These are phyloP conservation scores for Achlya flavicornis DNA, from an alignment of 2,888 invertebrate genomes.

Conservation along the genomic window DNA sequence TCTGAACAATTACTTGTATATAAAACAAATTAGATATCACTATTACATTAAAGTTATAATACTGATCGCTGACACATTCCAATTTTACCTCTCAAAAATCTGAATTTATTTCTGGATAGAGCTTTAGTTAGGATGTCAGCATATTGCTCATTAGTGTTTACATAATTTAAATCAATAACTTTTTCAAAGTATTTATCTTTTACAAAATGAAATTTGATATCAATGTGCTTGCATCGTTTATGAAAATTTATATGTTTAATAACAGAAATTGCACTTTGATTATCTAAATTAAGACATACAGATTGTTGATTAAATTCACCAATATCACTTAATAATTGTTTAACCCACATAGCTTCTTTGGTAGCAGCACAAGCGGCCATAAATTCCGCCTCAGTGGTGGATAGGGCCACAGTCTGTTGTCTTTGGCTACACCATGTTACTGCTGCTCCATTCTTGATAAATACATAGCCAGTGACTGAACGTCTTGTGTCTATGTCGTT, in stretches of 20 bases:
- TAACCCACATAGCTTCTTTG: slow-evolving; percentile 21
- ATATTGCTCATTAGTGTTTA: not conserved
- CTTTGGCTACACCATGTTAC: not conserved
- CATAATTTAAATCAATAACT: not conserved
- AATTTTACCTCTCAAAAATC: not conserved
- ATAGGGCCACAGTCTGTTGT: slow-evolving; percentile 19
- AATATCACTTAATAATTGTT: slow-evolving; percentile 17
- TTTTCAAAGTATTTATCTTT: not conserved
- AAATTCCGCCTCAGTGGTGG: slow-evolving; percentile 22
- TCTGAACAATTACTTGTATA: no score
- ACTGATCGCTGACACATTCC: not conserved
- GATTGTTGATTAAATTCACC: slow-evolving; percentile 13
- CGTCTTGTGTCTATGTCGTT: slow-evolving; percentile 10
- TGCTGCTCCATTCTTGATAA: not conserved
- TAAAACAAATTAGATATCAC: no score
- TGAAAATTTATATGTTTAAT: not conserved
- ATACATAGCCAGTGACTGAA: not conserved
- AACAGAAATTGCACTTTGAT: not conserved
- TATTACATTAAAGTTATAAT: no score
- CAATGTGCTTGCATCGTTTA: not conserved
- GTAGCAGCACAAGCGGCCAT: slow-evolving; percentile 23
- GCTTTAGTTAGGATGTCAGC: not conserved
- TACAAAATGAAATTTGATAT: not conserved
- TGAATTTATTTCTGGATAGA: not conserved
- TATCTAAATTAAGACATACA: not conserved